Evolutionary conservation across 2,797 vertebrate species (phyloP).

Genomic region (Cetoscarus ocellatus): DNA sequence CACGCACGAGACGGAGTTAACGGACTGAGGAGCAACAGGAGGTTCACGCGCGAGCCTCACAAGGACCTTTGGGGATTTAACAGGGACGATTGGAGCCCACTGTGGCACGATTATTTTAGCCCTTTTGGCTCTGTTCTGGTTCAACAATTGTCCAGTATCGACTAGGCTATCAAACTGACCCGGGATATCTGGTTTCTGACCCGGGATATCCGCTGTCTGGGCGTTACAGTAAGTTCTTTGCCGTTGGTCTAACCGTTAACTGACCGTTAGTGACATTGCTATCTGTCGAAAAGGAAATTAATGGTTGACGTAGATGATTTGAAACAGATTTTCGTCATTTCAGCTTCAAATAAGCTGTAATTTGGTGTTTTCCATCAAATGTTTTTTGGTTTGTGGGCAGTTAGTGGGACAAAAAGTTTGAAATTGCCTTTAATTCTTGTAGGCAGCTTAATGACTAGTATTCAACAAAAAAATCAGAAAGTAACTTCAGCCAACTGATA

Average conservation of each 20-base stretch:
- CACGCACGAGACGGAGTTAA: constrained; percentile 20
- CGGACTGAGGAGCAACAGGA: constrained; percentile 55
- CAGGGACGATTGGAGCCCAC: background rate
- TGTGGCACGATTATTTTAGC: background rate
- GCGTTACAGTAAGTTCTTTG: background rate
- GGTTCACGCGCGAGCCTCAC: constrained; percentile 1
- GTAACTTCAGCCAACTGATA: too few relatives aligned
- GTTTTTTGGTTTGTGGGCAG: too few relatives aligned
- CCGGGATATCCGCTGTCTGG: constrained; percentile 23
- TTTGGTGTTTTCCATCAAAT: too few relatives aligned
- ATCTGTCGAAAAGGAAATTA: background rate
- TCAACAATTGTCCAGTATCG: background rate
- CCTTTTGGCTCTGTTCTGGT: background rate
- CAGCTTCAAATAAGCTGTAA: too few relatives aligned
- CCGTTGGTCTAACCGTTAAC: background rate
- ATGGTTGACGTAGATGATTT: background rate
- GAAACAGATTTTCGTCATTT: background rate
- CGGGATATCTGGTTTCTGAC: constrained; percentile 31
- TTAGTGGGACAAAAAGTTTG: too few relatives aligned
- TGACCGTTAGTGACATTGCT: background rate
- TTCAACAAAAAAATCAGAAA: too few relatives aligned
- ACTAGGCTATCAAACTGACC: constrained; percentile 11
- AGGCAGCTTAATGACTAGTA: too few relatives aligned
- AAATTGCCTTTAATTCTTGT: too few relatives aligned
- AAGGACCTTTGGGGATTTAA: constrained; percentile 1